Evolutionary conservation across 64 coral and sea anemone genomes (phyloP).

Genomic region (Acropora yongei): DNA sequence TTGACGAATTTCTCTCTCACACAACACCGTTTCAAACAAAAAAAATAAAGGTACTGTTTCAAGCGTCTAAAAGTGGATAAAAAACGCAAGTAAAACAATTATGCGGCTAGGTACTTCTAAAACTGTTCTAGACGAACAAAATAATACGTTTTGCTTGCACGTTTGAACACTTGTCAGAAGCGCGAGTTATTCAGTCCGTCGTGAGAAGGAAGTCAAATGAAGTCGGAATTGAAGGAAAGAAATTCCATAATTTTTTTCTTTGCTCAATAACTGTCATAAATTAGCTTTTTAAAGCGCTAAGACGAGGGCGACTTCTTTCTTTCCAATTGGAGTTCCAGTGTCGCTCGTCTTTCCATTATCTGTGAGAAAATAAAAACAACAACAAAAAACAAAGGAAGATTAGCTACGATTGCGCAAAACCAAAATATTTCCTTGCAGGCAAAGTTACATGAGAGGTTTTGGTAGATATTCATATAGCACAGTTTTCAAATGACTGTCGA

Average conservation of each 20-base stretch:
- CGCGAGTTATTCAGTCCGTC: neutral
- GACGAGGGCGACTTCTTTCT: slow-evolving; percentile 29
- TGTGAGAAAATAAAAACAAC: slow-evolving; percentile 1
- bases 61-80: neutral
- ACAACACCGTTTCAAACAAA: neutral
- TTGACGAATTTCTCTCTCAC: slow-evolving; percentile 15
- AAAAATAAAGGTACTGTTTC: neutral
- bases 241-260: neutral
- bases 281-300: neutral
- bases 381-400: too few relatives aligned
- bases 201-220: neutral
- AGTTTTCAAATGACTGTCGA: too few relatives aligned
- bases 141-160: neutral
- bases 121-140: neutral
- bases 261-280: neutral
- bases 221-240: neutral
- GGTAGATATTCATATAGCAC: too few relatives aligned
- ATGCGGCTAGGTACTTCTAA: neutral
- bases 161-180: too few relatives aligned
- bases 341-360: slow-evolving; percentile 61
- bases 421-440: too few relatives aligned
- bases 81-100: slow-evolving; percentile 26
- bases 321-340: slow-evolving; percentile 49
- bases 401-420: too few relatives aligned
- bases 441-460: too few relatives aligned